Evolutionary conservation across 2,113 vertebrate species (phyloP).

Genomic region (Oncorhynchus tshawytscha): DNA sequence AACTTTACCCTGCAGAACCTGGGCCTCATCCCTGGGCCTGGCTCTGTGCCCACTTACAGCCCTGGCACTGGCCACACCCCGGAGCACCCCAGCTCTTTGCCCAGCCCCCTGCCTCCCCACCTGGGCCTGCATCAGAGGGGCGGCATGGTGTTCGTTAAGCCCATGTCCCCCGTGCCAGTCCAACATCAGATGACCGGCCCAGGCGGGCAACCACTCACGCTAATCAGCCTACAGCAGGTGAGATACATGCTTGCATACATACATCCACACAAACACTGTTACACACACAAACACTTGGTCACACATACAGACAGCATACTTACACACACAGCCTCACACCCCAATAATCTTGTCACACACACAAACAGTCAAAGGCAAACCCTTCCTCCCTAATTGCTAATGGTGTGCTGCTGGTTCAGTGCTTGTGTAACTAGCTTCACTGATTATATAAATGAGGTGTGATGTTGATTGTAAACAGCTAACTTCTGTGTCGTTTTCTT

Average conservation of each 20-base stretch:
- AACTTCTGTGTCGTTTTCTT: constrained; percentile 13
- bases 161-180: constrained; percentile 47
- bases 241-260: constrained; percentile 3
- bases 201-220: constrained; percentile 59
- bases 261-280: background rate
- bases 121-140: constrained; percentile 68
- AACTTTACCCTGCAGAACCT: constrained; percentile 92
- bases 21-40: constrained; percentile 77
- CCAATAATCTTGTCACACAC: background rate
- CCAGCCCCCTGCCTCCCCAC: constrained; percentile 55
- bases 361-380: background rate
- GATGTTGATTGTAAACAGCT: background rate
- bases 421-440: no score
- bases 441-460: no score
- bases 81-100: constrained; percentile 51
- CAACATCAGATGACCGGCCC: constrained; percentile 53
- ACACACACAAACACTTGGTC: background rate
- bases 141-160: constrained; percentile 74
- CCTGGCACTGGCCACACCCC: constrained; percentile 46
- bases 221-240: constrained; percentile 74
- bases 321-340: background rate
- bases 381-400: no score
- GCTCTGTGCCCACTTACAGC: constrained; percentile 20
- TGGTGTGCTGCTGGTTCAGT: no score
- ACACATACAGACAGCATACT: no score